Conservation (phyloP, 2,888 invertebrate species). For the Andrena trimmerana region DNA sequence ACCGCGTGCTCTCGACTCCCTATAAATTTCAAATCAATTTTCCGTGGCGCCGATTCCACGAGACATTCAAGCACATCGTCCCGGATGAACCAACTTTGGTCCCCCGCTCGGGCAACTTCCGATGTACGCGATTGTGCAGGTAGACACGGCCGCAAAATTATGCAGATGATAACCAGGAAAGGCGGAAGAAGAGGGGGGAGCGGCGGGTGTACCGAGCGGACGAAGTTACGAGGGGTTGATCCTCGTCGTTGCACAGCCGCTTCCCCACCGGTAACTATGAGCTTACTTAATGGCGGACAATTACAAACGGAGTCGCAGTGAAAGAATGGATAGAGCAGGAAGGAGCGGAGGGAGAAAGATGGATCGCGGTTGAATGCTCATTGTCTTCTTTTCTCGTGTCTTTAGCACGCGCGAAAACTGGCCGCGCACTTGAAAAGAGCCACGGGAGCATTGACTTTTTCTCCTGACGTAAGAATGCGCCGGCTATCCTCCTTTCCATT, state of each 20-base stretch:
- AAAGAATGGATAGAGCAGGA: conserved; percentile 53
- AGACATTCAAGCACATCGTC: conserved; percentile 24
- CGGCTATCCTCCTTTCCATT: not conserved
- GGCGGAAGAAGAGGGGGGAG: conserved; percentile 15
- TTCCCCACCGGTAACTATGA: conserved; percentile 45
- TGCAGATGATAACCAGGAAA: conserved; percentile 51
- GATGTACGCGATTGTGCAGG: conserved; percentile 34
- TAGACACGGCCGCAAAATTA: conserved; percentile 53
- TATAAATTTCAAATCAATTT: conserved; percentile 51
- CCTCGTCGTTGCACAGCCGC: conserved; percentile 31
- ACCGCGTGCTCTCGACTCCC: no score
- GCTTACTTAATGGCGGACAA: conserved; percentile 74
- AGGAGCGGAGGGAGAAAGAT: conserved; percentile 52
- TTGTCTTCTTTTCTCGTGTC: conserved; percentile 59
- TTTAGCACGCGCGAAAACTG: conserved; percentile 43
- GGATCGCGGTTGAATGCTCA: conserved; percentile 61
- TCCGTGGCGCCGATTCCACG: conserved; percentile 33
- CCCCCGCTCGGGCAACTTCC: conserved; percentile 14
- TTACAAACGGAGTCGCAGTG: conserved; percentile 67
- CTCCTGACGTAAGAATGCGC: not conserved
- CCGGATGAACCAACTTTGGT: conserved; percentile 22
- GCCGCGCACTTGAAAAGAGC: conserved; percentile 23
- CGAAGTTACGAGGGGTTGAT: conserved; percentile 66
- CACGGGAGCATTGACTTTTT: conserved; percentile 1
- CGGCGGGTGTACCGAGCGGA: conserved; percentile 39